Evolutionary conservation across 2,113 vertebrate species (phyloP).

Genomic region (Glareola pratincola): DNA sequence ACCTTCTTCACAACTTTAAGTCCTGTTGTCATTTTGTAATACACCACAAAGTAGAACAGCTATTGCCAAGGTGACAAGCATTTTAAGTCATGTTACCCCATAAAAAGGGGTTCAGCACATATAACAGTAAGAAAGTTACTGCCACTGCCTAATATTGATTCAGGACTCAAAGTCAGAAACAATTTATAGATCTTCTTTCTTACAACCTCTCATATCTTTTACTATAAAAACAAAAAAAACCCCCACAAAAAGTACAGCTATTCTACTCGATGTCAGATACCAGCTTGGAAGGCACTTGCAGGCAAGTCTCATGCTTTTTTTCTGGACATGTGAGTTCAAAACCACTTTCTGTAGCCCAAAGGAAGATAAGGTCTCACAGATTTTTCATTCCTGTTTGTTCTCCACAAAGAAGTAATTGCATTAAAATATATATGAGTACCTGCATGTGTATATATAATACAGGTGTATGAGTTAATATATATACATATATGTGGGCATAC

Average conservation of each 20-base stretch:
- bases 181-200: not conserved
- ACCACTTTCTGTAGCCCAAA: not conserved
- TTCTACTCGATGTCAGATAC: not conserved
- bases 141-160: not conserved
- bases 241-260: not conserved
- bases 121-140: not conserved
- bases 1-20: not conserved
- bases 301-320: not conserved
- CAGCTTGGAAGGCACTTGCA: not conserved
- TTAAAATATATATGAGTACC: not conserved
- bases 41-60: not conserved
- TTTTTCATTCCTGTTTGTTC: not conserved
- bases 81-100: not conserved
- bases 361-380: not conserved
- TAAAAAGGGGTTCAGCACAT: not conserved
- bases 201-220: not conserved
- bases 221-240: not conserved
- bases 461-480: not conserved
- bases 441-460: not conserved
- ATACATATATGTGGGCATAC: no score
- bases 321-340: not conserved
- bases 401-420: not conserved
- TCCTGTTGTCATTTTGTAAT: not conserved
- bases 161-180: not conserved
- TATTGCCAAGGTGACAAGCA: not conserved